Evolutionary conservation across 2,797 vertebrate genomes (phyloP), one percentile per base, ranked within the genome.

Genomic region (Liasis olivaceus): DNA sequence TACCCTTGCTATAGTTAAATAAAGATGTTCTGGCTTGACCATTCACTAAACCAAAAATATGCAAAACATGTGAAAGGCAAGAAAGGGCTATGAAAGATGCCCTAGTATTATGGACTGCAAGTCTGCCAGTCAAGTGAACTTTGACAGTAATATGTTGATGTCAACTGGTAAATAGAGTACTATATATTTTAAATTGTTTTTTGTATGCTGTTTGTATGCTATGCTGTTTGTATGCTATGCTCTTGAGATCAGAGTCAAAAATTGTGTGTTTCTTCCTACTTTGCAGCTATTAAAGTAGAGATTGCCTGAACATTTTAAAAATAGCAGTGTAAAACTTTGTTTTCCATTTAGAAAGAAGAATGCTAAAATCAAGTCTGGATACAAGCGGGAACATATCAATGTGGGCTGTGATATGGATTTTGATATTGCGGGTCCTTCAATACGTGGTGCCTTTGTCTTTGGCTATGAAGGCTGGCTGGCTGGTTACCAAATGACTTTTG

Each of bases 381-480:
- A 99, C 97, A 99, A 99, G 96, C 98, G 98, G 20, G 99, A 99
- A 58, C 99, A 99, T 96, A 97, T 99, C 96, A 99, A 99, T 97
- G 90, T 99, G 0, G 99, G 99, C 97, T 99, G 99, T 0, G 99
- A 99, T 59, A 98, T 99, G 92, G 98, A 99, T 97, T 99, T 99
- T 0, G 99, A 99, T 96, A 99, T 99, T 62, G 99, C 99, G 0
- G 99, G 99, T 5, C 99, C 99, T 4, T 98, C 99, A 0, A 95
- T 99, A 95, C 99, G 99, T 7, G 98, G 99, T 0, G 98, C 98
- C 0, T 97, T 98, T 3, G 99, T 99, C 94, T 97, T 99, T 93
- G 99, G 99, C 92, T 99, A 98, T 0, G 99, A 99, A 95, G 99
- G 99, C 85, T 99, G 99, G 99, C 97, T 99, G 95, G 99, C 99